Conservation (phyloP, 2,797 vertebrate species). For the Onychomys torridus region DNA sequence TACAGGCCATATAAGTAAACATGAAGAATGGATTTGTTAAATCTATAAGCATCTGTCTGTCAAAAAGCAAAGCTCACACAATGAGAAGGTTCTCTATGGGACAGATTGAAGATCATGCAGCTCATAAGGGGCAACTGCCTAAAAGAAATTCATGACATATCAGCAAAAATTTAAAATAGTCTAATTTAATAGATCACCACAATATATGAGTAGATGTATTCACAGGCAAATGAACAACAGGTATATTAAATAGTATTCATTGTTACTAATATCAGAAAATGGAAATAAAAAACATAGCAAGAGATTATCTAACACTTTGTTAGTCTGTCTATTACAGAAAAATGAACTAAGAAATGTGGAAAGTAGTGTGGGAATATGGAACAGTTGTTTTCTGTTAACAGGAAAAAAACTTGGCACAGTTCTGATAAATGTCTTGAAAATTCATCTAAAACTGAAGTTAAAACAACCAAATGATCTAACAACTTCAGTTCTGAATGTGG, state of each 20-base stretch:
- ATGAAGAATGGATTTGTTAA: neutral
- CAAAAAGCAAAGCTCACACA: neutral
- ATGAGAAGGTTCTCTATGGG: neutral
- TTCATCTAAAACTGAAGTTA: neutral
- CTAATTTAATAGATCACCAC: neutral
- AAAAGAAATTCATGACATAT: neutral
- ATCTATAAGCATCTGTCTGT: neutral
- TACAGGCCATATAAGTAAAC: neutral
- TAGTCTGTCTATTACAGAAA: neutral
- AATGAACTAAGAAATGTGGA: neutral
- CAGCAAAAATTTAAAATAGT: neutral
- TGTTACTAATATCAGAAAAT: neutral
- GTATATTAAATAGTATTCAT: no score
- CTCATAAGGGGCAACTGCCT: neutral
- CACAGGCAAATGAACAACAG: neutral
- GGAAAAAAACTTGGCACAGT: neutral
- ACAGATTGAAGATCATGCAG: neutral
- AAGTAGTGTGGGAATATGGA: neutral
- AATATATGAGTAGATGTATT: neutral
- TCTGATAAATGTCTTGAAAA: neutral
- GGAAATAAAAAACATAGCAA: neutral
- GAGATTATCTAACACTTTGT: neutral
- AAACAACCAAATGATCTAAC: neutral
- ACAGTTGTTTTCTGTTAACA: neutral
- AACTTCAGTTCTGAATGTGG: neutral